Base-by-base conservation (phyloP, 2,888 invertebrate species). In the Drosophila percnosoma region DNA sequence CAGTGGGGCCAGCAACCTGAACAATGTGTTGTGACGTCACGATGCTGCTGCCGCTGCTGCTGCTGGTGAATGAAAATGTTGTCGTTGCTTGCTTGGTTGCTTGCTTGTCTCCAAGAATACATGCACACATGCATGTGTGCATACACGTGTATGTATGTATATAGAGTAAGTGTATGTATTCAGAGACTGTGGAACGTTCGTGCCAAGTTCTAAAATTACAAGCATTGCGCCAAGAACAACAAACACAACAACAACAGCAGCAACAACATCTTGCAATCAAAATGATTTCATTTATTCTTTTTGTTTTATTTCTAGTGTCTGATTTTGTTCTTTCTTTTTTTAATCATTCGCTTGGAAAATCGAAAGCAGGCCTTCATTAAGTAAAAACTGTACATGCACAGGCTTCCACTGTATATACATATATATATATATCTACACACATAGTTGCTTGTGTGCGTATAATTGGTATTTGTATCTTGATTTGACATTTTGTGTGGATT, bases 171-270 rank as follows among this genome's bases (percentile, higher is more conserved):
- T 54, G 58, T 59, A 33, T 77, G 62, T 58, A 59, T 66, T 65
- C 31, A 70, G 40, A 66, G 59, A 62, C 58, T 62, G 71, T 60
- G 53, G 24, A 62, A 49, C 53, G 77, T 65, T 71, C 67, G 77
- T 80, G 90, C 86, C 90, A 90, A 90, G 86, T 88, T 88, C 85
- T 85, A 90, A 90, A 85, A 88, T 85, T 82, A 82, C 83, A 81
- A 73, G 67, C 58, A 80, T 69, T 76, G 69, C 63, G 66, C 59
- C 69, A 78, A 82, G 52, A 68, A 42, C 24, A 36, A 21, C 33
- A 13, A 31, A 36, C 15, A 48, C 4, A 65, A 57, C 62, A 59
- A 68, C 51, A 54, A 61, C 45, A 74, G 65, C n/a, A 57, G 31
- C 65, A 40, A 55, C 31, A 67, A 49, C 62, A 55, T 55, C 42